phyloP scores from a whole-genome alignment of 1,140 invertebrate species.

The Drosophila insularis region DNA sequence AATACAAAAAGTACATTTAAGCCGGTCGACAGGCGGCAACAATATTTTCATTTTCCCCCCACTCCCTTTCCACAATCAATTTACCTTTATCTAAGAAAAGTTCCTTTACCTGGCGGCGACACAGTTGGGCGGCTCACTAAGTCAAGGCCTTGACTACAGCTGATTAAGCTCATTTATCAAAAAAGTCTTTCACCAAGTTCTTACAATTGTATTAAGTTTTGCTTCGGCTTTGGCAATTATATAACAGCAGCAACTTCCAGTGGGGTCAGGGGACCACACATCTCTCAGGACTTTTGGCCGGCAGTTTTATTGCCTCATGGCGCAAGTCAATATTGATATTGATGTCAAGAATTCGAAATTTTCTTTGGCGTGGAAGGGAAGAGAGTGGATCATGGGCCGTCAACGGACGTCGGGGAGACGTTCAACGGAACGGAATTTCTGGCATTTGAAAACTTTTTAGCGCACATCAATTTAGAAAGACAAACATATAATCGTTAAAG shows the following conservation, averaged over 20 bases:
- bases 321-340: slow-evolving; percentile 62
- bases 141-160: slow-evolving; percentile 46
- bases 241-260: neutral
- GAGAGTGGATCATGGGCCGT: too few species aligned
- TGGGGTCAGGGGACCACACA: too few species aligned
- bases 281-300: slow-evolving; percentile 13
- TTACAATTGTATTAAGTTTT: slow-evolving; percentile 18
- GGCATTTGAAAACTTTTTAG: slow-evolving; percentile 51
- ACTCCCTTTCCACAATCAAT: neutral
- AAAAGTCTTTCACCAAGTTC: slow-evolving; percentile 24
- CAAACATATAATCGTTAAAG: slow-evolving; percentile 71
- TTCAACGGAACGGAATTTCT: slow-evolving; percentile 26
- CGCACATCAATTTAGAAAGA: slow-evolving; percentile 46
- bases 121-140: neutral
- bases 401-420: neutral
- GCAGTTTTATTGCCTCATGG: slow-evolving; percentile 10
- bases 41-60: slow-evolving; percentile 7
- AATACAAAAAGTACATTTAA: slow-evolving; percentile 30
- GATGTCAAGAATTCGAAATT: slow-evolving; percentile 49
- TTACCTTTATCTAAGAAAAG: neutral
- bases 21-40: slow-evolving; percentile 27
- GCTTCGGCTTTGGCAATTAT: slow-evolving; percentile 12
- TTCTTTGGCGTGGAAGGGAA: neutral
- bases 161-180: slow-evolving; percentile 71
- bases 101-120: neutral